Base-by-base conservation (phyloP, 2,113 vertebrate species). In the Protobothrops flavoviridis region DNA sequence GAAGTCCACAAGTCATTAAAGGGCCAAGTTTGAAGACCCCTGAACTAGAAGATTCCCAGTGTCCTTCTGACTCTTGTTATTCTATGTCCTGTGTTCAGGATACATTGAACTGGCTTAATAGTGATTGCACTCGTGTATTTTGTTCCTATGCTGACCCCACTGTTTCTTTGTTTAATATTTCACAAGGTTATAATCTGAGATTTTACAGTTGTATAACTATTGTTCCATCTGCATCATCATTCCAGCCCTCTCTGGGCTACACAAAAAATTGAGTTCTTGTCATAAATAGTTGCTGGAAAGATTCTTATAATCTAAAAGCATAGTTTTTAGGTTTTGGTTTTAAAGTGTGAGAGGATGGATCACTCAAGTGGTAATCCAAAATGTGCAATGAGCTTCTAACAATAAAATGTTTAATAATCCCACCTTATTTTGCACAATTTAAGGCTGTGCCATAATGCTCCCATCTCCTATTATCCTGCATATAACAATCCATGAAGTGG, bases 311-410 rank as follows among this genome's bases (percentile, higher is more conserved):
- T 69, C 93, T 57, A 69, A 39, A 90, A 59, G 29, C 48, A 87
- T 17, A 9, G 69, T 64, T 90, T 89, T 50, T 89, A 85, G 48
- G 48, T 9, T 50, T 50, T 50, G 48, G 53, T 39, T 93, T 86
- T 87, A 0, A 0, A 0, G 64, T 74, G 13, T 74, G 64, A 74
- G 5, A 74, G 0, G 88, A 55, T 64, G 26, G 26, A n/a, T 64
- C 61, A 64, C 0, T 1, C 50, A 92, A 93, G 81, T 57, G 88
- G 57, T 85, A 85, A 92, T 39, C 92, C 96, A 96, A 95, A 94
- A 85, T 57, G 91, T 59, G 93, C 6, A 89, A 87, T 93, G 85
- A 87, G 90, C 21, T 64, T 57, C 85, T 90, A 91, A 90, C 94
- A 93, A 1, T 0, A 0, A 6, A 53, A 95, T 91, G 95, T 90